Percentiles rank a stretch among this genome's conserved stretches.
Conservation (phyloP, 2,888 invertebrate genomes). For the Lasioglossum morio region DNA sequence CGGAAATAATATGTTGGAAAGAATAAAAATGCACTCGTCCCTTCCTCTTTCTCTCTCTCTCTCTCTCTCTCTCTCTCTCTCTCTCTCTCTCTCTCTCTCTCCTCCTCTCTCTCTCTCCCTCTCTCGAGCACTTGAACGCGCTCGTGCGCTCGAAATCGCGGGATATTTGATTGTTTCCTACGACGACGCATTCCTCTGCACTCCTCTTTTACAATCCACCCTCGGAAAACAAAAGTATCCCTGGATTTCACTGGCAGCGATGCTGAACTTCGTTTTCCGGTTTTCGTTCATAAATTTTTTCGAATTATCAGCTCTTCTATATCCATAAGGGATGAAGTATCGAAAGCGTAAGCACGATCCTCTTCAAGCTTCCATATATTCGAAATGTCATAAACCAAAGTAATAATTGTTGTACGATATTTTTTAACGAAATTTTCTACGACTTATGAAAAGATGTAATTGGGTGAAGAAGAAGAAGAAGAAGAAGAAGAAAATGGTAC, state of each 20-base stretch:
- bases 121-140: neutral
- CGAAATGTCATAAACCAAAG: too few relatives aligned
- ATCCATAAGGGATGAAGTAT: neutral
- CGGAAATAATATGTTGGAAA: constrained; percentile 23
- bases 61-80: constrained; percentile 4
- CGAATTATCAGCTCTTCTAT: neutral
- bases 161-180: neutral
- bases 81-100: constrained; percentile 4
- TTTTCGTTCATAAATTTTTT: neutral
- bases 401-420: too few relatives aligned
- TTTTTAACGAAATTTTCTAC: too few relatives aligned
- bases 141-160: neutral
- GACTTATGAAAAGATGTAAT: too few relatives aligned
- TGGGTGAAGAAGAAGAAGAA: too few relatives aligned
- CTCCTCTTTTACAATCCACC: neutral
- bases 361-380: neutral
- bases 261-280: neutral
- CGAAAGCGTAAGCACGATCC: neutral
- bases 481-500: too few relatives aligned
- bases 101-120: too few relatives aligned
- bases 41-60: neutral
- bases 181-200: neutral
- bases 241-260: neutral
- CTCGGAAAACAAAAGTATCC: neutral
- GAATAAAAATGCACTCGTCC: neutral